Conservation (phyloP, 2,797 vertebrate species). For the Brachymystax lenok region DNA sequence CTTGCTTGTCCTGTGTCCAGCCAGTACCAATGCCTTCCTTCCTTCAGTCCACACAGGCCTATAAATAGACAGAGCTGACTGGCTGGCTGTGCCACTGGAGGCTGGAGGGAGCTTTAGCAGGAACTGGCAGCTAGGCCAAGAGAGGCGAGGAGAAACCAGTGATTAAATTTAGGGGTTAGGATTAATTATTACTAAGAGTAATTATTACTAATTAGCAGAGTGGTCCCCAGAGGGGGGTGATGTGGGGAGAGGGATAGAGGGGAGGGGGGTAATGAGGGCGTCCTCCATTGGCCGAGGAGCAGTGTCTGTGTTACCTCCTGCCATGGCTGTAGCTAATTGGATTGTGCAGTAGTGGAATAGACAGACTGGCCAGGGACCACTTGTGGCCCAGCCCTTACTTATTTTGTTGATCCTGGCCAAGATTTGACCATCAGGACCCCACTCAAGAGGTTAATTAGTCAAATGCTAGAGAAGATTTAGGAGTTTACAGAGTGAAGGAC, state of each 20-base stretch:
- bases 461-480: slow-evolving; percentile 59
- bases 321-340: slow-evolving; percentile 47
- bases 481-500: slow-evolving; percentile 61
- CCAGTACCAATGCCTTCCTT: not conserved
- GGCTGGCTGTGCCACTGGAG: slow-evolving; percentile 44
- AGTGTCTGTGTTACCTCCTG: slow-evolving; percentile 48
- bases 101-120: slow-evolving; percentile 17
- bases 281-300: slow-evolving; percentile 55
- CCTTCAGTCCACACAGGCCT: slow-evolving; percentile 28
- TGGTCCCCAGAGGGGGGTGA: slow-evolving; percentile 54
- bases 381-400: slow-evolving; percentile 45
- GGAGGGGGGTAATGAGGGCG: slow-evolving; percentile 6
- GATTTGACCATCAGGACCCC: slow-evolving; percentile 36
- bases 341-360: slow-evolving; percentile 42
- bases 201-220: slow-evolving; percentile 78
- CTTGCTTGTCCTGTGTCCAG: slow-evolving; percentile 4
- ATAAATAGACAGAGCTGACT: slow-evolving; percentile 52
- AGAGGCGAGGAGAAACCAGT: slow-evolving; percentile 55
- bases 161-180: slow-evolving; percentile 68
- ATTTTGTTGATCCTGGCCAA: slow-evolving; percentile 40
- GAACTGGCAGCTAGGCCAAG: slow-evolving; percentile 25
- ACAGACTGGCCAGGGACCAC: slow-evolving; percentile 40
- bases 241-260: slow-evolving; percentile 15
- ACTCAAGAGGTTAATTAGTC: slow-evolving; percentile 64
- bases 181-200: slow-evolving; percentile 67